Evolutionary conservation across 2,797 vertebrate genomes (phyloP), one percentile per base, ranked within the genome.

Genomic region (Hemitrygon akajei): DNA sequence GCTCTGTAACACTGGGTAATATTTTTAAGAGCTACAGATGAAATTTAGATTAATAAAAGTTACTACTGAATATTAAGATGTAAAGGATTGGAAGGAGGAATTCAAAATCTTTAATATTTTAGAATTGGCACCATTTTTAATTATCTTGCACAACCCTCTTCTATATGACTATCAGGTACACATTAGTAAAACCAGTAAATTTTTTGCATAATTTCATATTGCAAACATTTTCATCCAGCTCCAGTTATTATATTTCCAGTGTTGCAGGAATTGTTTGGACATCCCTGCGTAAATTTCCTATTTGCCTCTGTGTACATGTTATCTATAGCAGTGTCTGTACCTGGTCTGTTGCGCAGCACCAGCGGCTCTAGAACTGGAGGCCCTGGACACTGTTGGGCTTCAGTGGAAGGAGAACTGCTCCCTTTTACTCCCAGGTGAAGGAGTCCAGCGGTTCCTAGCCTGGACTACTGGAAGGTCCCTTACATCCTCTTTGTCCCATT

Each of bases 221-320:
- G 63, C 60, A 92, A 75, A 47, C 27, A 34, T 75, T 75, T 92
- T 75, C 40, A 76, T 92, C 69, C 91, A 75, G 91, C 91, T 92
- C 91, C 91, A 92, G 91, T 92, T 92, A 14, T 91, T 71, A 92
- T 92, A 92, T 92, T 92, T 92, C 95, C 95, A 96, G 95, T 97
- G 97, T 97, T 97, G 95, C 96, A 96, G 96, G 95, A 96, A 95
- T 95, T 96, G 95, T 96, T 94, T 96, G 95, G 96, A 95, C 95
- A 95, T 96, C 96, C 97, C 96, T 97, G 97, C 98, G 98, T 99
- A 98, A 98, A 98, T 97, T 98, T 98, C 98, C 97, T 98, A 96
- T 98, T 98, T 99, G 97, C 98, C 97, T 99, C 97, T 98, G 97
- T 98, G 97, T 98, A 97, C 97, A 96, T 99, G 98, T 99, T 98